Conservation (phyloP, 2,888 invertebrate genomes). For the Agrilus mali region DNA sequence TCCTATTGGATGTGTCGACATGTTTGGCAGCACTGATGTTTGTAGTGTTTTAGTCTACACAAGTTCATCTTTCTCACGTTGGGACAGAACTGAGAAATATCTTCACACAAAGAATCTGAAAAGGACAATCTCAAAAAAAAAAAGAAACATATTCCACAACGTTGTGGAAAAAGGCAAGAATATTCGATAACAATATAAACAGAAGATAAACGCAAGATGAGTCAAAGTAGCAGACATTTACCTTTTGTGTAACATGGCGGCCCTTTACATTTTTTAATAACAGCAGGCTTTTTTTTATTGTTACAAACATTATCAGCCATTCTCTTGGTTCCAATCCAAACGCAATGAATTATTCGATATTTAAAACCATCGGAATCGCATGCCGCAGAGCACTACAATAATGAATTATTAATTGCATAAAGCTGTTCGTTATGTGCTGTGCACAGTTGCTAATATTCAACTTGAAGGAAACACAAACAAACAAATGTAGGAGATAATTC, state of each 20-base stretch:
- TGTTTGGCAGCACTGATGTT: conserved; percentile 77
- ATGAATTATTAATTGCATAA: conserved; percentile 1
- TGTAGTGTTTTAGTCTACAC: conserved; percentile 73
- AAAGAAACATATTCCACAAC: conserved; percentile 14
- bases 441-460: not conserved
- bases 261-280: conserved; percentile 65
- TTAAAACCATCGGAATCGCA: conserved; percentile 77
- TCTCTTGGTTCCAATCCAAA: conserved; percentile 76
- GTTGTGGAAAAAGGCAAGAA: no score
- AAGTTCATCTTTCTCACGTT: conserved; percentile 80
- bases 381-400: conserved; percentile 65
- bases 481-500: no score
- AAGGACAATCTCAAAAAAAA: conserved; percentile 7
- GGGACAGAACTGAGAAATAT: conserved; percentile 73
- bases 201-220: no score
- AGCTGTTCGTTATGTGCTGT: not conserved
- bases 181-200: no score
- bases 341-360: conserved; percentile 81
- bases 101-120: conserved; percentile 59
- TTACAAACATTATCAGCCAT: conserved; percentile 81
- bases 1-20: conserved; percentile 35
- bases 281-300: conserved; percentile 59
- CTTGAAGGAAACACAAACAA: not conserved
- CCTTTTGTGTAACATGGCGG: conserved; percentile 46
- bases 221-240: no score